phyloP scores from a whole-genome alignment of 2,113 vertebrate species.

The Hyla sarda region DNA sequence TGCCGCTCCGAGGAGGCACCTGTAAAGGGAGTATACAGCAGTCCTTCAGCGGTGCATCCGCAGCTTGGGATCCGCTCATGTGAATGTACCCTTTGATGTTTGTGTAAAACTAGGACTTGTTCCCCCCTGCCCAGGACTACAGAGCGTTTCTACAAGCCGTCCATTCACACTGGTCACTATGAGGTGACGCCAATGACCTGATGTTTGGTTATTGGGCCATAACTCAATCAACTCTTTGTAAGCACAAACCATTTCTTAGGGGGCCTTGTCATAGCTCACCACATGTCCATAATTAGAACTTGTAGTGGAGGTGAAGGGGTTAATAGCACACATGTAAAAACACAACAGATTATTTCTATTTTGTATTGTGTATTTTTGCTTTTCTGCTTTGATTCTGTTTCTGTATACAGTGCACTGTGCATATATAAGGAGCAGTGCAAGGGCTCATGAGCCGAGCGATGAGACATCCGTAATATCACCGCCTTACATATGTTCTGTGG shows the following conservation, averaged over 20 bases:
- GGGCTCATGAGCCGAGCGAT: background rate
- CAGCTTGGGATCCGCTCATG: too few species aligned
- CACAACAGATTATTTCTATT: slow-evolving; percentile 6
- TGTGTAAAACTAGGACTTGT: too few species aligned
- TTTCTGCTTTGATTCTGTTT: slow-evolving; percentile 24
- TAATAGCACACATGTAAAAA: background rate
- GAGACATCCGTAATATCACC: background rate
- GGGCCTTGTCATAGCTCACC: background rate
- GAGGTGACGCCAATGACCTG: background rate
- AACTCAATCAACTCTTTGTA: background rate
- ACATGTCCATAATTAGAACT: background rate
- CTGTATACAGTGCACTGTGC: background rate
- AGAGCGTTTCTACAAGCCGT: too few species aligned
- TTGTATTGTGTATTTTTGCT: slow-evolving; percentile 41
- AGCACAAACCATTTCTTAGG: slow-evolving; percentile 17
- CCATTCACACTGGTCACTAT: background rate
- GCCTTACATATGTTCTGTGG: background rate
- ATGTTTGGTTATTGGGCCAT: background rate
- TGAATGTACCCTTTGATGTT: too few species aligned
- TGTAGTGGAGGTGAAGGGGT: background rate
- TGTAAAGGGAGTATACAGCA: too few species aligned
- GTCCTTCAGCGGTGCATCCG: too few species aligned
- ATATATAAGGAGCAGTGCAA: background rate
- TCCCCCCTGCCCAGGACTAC: too few species aligned
- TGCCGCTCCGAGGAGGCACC: too few species aligned